Evolutionary conservation across 1,140 invertebrate genomes (phyloP).

Genomic region (Anoplophora glabripennis): DNA sequence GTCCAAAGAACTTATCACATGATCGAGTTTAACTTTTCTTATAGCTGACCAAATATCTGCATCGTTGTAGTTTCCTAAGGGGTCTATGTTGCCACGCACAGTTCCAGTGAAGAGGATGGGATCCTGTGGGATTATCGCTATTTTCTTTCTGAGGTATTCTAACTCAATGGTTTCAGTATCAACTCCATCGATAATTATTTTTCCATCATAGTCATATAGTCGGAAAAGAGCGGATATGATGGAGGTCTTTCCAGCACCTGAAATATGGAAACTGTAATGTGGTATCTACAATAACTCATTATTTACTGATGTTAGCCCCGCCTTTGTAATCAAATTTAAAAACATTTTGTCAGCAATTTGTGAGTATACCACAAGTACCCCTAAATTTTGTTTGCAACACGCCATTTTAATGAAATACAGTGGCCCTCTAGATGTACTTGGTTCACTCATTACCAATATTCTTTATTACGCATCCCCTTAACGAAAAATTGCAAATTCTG

Average conservation of each 20-base stretch:
- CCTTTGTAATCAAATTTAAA: no score
- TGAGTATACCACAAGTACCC: no score
- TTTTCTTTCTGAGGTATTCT: conserved; percentile 48
- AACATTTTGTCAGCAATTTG: no score
- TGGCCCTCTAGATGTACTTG: no score
- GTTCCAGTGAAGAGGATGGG: conserved; percentile 65
- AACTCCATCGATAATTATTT: conserved; percentile 57
- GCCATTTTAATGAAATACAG: no score
- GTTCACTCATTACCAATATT: no score
- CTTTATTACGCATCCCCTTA: no score
- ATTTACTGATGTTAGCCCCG: no score
- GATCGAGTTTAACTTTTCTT: conserved; percentile 30
- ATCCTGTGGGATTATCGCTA: conserved; percentile 70
- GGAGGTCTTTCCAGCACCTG: conserved; percentile 79
- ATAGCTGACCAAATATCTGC: conserved; percentile 40
- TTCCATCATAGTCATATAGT: conserved; percentile 54
- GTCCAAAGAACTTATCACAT: conserved; percentile 30
- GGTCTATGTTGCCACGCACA: conserved; percentile 63
- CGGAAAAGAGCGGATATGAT: conserved; percentile 70
- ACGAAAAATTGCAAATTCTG: no score
- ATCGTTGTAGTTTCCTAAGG: conserved; percentile 54
- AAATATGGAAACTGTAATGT: conserved; percentile 57
- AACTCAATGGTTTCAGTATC: conserved; percentile 21
- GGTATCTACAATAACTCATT: no score
- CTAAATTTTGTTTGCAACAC: no score